Percentiles rank a stretch among this genome's conserved stretches.
Evolutionary conservation across 2,888 invertebrate species (phyloP).

Genomic region (Autographa pulchrina): DNA sequence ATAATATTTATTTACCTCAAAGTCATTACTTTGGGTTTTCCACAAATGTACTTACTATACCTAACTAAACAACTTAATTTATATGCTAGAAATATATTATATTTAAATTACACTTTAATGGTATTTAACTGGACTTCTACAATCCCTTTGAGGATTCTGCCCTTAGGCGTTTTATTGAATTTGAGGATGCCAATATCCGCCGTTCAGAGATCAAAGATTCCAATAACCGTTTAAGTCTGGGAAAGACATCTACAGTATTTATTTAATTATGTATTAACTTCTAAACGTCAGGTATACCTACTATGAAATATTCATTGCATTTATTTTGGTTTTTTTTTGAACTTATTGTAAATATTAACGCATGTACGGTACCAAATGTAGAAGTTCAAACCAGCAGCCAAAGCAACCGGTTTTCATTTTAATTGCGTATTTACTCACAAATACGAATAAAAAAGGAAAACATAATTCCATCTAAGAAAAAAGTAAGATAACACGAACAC

Average conservation of each 20-base stretch:
- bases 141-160: neutral
- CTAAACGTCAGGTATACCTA: neutral
- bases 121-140: neutral
- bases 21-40: neutral
- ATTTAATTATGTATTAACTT: neutral
- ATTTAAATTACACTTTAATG: neutral
- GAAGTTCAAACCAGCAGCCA: neutral
- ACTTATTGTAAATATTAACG: too few species aligned
- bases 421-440: neutral
- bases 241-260: neutral
- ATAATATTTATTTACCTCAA: conserved; percentile 1
- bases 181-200: neutral
- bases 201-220: neutral
- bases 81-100: neutral
- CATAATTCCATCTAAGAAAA: conserved; percentile 5
- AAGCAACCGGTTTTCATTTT: neutral
- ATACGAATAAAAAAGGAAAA: neutral
- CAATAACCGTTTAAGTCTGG: neutral
- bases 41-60: neutral
- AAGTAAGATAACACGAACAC: conserved; percentile 8
- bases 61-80: neutral
- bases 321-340: too few species aligned
- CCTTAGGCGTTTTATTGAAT: neutral
- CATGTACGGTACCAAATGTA: too few species aligned
- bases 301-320: too few species aligned